Evolutionary conservation across 2,113 vertebrate genomes (phyloP).

Genomic region (Mesembrinibis cayennensis): DNA sequence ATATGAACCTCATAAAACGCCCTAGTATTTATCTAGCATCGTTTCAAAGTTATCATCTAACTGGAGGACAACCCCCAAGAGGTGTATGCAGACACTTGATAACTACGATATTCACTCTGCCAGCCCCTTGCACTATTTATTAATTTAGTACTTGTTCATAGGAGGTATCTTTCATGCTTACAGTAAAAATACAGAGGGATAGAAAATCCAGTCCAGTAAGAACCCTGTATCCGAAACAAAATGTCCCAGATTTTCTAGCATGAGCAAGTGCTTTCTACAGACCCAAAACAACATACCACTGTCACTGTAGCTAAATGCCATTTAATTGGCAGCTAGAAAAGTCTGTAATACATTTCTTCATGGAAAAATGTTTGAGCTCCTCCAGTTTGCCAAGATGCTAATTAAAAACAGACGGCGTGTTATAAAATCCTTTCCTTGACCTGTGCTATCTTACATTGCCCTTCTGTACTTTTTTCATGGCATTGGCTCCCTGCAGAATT

Average conservation of each 20-base stretch:
- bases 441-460: constrained; percentile 36
- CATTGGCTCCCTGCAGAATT: constrained; percentile 15
- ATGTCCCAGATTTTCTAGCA: constrained; percentile 53
- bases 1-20: background rate
- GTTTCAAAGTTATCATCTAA: background rate
- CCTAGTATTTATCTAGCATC: background rate
- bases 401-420: constrained; percentile 50
- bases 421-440: constrained; percentile 56
- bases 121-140: background rate
- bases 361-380: constrained; percentile 51
- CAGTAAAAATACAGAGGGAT: background rate
- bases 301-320: constrained; percentile 59
- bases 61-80: background rate
- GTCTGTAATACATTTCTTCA: constrained; percentile 52
- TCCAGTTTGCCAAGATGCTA: constrained; percentile 57
- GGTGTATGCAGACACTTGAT: background rate
- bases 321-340: constrained; percentile 56
- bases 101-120: background rate
- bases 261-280: constrained; percentile 32
- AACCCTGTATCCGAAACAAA: constrained; percentile 12
- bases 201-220: constrained; percentile 20
- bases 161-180: background rate
- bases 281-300: constrained; percentile 57
- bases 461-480: constrained; percentile 43
- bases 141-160: background rate